These are phyloP conservation scores for Myotis planiceps DNA, from an alignment of 2,797 vertebrate genomes.

Conservation along the genomic window DNA sequence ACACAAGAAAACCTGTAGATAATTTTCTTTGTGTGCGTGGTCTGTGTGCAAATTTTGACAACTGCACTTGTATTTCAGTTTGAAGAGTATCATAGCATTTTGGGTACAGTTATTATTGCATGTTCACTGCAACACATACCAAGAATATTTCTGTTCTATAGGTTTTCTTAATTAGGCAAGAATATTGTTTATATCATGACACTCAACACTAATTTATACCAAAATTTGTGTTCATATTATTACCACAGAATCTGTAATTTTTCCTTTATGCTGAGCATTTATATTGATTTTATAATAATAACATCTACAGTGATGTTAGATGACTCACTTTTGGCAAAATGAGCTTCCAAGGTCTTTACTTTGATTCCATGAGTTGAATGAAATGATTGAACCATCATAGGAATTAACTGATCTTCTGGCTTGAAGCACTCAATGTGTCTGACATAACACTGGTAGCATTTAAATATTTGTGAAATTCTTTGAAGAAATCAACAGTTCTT, in stretches of 20 bases:
- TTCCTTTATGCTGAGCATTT: neutral
- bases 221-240: neutral
- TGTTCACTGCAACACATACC: neutral
- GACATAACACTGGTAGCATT: neutral
- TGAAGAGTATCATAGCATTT: neutral
- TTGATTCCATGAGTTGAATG: neutral
- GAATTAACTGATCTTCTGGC: slow-evolving; percentile 26
- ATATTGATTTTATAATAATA: neutral
- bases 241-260: neutral
- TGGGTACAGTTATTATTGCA: neutral
- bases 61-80: neutral
- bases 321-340: slow-evolving; percentile 14
- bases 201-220: neutral
- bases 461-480: neutral
- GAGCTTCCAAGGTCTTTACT: neutral
- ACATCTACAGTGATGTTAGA: neutral
- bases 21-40: neutral
- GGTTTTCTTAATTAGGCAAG: neutral
- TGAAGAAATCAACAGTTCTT: neutral
- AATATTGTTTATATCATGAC: neutral
- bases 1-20: neutral
- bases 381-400: neutral
- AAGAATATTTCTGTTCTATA: neutral
- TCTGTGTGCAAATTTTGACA: neutral
- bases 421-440: neutral